Conservation (phyloP, 2,113 vertebrate genomes). For the Brachirus orientalis region DNA sequence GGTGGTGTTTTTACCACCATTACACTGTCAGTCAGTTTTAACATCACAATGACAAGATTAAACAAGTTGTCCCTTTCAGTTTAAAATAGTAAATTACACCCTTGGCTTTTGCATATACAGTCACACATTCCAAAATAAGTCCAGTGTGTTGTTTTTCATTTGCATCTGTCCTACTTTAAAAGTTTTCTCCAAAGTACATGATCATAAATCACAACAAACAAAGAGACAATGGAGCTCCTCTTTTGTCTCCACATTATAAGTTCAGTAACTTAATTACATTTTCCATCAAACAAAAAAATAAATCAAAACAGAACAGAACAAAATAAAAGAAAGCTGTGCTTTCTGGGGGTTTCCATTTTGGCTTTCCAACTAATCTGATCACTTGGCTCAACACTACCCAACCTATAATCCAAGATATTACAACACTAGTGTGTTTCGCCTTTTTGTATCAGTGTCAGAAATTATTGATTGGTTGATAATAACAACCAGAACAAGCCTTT, state of each 20-base stretch:
- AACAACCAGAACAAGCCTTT: slow-evolving; percentile 20
- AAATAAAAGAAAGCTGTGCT: slow-evolving; percentile 31
- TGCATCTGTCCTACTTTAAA: neutral
- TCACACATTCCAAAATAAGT: neutral
- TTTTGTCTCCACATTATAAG: neutral
- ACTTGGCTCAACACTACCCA: neutral
- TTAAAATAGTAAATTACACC: no score
- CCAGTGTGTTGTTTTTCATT: neutral
- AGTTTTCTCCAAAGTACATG: neutral
- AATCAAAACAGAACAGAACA: neutral
- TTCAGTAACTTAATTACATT: slow-evolving; percentile 34
- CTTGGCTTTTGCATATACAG: neutral
- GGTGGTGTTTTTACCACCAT: no score
- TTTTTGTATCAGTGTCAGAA: slow-evolving; percentile 36
- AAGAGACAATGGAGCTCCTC: neutral
- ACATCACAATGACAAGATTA: no score
- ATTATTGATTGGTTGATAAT: slow-evolving; percentile 36
- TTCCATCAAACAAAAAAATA: slow-evolving; percentile 39
- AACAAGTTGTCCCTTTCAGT: no score
- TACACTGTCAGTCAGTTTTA: no score
- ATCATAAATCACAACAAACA: neutral
- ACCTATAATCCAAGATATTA: slow-evolving; percentile 38
- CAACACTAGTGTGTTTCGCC: slow-evolving; percentile 10
- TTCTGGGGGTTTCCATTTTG: slow-evolving; percentile 47
- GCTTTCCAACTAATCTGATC: slow-evolving; percentile 14